These are phyloP conservation scores for Zelostemma sp. DNA, from an alignment of 1,140 invertebrate genomes.

Conservation along the genomic window DNA sequence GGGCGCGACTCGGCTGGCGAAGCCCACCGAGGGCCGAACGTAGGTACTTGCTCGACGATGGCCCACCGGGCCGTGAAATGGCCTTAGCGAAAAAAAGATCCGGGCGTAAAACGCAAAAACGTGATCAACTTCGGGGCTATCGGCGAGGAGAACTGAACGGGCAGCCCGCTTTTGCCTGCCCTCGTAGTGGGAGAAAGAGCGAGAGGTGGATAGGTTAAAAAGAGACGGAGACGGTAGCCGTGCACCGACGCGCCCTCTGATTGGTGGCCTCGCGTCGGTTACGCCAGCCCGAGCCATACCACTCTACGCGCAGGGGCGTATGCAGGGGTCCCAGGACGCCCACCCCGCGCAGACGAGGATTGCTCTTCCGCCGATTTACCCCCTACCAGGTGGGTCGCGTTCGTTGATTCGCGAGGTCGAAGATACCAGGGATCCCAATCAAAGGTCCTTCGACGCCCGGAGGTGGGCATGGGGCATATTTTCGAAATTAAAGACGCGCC, in stretches of 20 bases:
- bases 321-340: constrained; percentile 56
- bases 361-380: constrained; percentile 46
- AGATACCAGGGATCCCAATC: constrained; percentile 28
- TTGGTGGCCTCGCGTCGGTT: constrained; percentile 36
- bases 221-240: constrained; percentile 31
- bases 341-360: constrained; percentile 50
- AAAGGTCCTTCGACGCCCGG: constrained; percentile 34
- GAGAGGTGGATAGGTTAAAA: not conserved
- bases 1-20: not conserved
- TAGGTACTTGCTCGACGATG: not conserved
- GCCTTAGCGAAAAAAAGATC: constrained; percentile 16
- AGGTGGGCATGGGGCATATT: constrained; percentile 39
- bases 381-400: constrained; percentile 48
- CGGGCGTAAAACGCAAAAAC: constrained; percentile 18
- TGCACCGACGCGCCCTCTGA: constrained; percentile 24
- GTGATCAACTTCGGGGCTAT: constrained; percentile 11
- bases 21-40: not conserved
- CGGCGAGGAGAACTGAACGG: constrained; percentile 32
- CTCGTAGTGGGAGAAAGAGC: constrained; percentile 9
- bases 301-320: constrained; percentile 57
- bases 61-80: not conserved
- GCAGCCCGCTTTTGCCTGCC: no score
- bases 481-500: constrained; percentile 1
- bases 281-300: constrained; percentile 38
- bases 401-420: constrained; percentile 47